Evolutionary conservation across 30 jellyfish, hydroid and myxozoan species (phyloP).

Genomic region (Mastigias papua): DNA sequence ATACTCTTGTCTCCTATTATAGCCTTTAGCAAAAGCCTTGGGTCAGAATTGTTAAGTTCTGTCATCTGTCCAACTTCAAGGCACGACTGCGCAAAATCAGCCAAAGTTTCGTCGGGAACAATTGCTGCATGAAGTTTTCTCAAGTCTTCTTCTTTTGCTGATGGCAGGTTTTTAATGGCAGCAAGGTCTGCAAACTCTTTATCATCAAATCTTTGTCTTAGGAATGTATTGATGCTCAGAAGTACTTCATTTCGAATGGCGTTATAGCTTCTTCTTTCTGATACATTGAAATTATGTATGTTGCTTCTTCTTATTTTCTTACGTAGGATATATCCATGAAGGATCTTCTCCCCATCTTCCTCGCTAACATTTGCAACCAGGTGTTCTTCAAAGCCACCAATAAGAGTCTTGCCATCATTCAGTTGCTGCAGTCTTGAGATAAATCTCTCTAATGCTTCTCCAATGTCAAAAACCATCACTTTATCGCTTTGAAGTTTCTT

Average conservation of each 20-base stretch:
- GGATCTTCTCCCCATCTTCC: constrained; percentile 34
- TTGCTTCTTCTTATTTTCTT: constrained; percentile 4
- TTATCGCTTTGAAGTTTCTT: constrained; percentile 7
- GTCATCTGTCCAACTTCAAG: constrained; percentile 33
- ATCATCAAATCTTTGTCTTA: constrained; percentile 22
- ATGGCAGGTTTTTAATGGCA: constrained; percentile 45
- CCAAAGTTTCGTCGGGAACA: constrained; percentile 29
- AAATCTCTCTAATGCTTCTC: constrained; percentile 31
- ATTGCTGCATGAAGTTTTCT: constrained; percentile 27
- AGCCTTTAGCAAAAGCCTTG: constrained; percentile 10
- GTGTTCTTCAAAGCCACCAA: constrained; percentile 44
- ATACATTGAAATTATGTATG: constrained; percentile 5
- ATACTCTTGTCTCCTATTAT: neutral
- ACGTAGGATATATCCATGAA: constrained; percentile 22
- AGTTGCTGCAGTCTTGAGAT: constrained; percentile 42
- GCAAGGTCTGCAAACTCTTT: constrained; percentile 39
- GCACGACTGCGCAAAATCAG: constrained; percentile 20
- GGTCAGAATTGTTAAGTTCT: constrained; percentile 15
- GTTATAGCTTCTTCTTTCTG: constrained; percentile 32
- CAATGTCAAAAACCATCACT: constrained; percentile 19
- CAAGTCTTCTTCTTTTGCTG: constrained; percentile 51
- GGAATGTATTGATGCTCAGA: constrained; percentile 30
- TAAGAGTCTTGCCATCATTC: constrained; percentile 26
- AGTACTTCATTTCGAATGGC: constrained; percentile 40
- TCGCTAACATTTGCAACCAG: constrained; percentile 24